A percentile compares a stretch with the other conserved stretches of the same genome.
These are phyloP conservation scores for Diceros bicornis DNA, from an alignment of 2,797 vertebrate species.

Conservation along the genomic window DNA sequence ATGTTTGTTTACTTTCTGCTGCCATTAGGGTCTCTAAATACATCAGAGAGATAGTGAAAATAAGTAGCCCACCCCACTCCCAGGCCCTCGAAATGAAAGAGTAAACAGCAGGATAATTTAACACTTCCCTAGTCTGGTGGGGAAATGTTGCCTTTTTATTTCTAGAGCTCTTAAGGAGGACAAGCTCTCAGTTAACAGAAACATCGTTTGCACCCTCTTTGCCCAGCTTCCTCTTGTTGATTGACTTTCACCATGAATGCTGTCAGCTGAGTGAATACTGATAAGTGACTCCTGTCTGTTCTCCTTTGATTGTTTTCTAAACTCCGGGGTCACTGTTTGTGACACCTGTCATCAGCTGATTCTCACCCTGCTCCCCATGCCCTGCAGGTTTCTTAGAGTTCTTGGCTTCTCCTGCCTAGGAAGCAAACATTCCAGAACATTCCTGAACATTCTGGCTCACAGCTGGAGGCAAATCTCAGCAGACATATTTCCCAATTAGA, in stretches of 20 bases:
- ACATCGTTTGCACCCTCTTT: neutral
- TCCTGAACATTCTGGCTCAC: constrained; percentile 4
- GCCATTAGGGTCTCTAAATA: constrained; percentile 67
- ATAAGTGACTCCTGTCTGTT: neutral
- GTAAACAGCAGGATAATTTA: constrained; percentile 55
- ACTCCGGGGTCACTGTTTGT: neutral
- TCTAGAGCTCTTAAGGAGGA: neutral
- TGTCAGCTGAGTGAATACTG: neutral
- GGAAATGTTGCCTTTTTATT: neutral
- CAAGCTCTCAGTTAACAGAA: neutral
- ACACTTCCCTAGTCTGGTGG: neutral
- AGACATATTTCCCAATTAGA: neutral
- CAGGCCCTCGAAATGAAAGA: constrained; percentile 43
- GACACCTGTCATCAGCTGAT: constrained; percentile 20
- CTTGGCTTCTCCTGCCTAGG: constrained; percentile 43
- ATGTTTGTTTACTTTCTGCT: constrained; percentile 61
- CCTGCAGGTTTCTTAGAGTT: neutral
- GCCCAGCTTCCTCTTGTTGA: neutral
- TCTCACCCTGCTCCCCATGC: neutral
- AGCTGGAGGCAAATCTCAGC: neutral
- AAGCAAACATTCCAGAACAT: constrained; percentile 60
- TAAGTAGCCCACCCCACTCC: constrained; percentile 10
- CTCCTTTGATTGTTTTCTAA: constrained; percentile 33
- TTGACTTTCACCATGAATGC: neutral
- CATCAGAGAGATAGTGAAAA: constrained; percentile 56